Conservation (phyloP, 2,888 invertebrate genomes). For the Metopia argyrocephala region DNA sequence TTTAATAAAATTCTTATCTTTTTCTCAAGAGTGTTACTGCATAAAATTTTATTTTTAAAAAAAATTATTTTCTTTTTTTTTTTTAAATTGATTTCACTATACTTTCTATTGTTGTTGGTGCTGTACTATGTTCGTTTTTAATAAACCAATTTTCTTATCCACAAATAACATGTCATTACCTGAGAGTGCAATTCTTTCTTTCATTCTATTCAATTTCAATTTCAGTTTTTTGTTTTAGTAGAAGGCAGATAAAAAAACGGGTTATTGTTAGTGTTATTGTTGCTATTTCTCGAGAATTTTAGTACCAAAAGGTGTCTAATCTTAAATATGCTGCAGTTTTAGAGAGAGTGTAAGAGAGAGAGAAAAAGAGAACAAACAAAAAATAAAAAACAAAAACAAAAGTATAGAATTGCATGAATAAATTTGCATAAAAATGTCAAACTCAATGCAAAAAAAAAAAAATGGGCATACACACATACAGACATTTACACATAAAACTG, state of each 20-base stretch:
- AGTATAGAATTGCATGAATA: slow-evolving; percentile 53
- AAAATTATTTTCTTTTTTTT: no score
- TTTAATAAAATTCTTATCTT: slow-evolving; percentile 11
- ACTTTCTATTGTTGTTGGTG: background rate
- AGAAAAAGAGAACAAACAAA: background rate
- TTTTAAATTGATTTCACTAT: slow-evolving; percentile 43
- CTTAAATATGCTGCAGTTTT: slow-evolving; percentile 56
- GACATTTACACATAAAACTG: background rate
- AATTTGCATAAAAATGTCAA: slow-evolving; percentile 62
- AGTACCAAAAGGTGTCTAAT: slow-evolving; percentile 45
- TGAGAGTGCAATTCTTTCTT: slow-evolving; percentile 50
- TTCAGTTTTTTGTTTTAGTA: slow-evolving; percentile 14
- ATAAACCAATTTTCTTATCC: slow-evolving; percentile 56
- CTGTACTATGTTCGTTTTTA: slow-evolving; percentile 13
- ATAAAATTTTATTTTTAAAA: no score
- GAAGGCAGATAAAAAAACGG: background rate
- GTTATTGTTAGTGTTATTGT: slow-evolving; percentile 37
- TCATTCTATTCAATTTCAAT: slow-evolving; percentile 30
- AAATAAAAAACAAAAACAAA: background rate
- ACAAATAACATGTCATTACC: slow-evolving; percentile 63
- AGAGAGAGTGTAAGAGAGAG: background rate
- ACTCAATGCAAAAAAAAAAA: slow-evolving; percentile 31
- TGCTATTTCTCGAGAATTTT: slow-evolving; percentile 1
- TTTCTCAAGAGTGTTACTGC: no score
- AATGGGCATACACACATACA: slow-evolving; percentile 6